Base-by-base conservation (phyloP, 2,797 vertebrate species). In the Geotria australis region DNA sequence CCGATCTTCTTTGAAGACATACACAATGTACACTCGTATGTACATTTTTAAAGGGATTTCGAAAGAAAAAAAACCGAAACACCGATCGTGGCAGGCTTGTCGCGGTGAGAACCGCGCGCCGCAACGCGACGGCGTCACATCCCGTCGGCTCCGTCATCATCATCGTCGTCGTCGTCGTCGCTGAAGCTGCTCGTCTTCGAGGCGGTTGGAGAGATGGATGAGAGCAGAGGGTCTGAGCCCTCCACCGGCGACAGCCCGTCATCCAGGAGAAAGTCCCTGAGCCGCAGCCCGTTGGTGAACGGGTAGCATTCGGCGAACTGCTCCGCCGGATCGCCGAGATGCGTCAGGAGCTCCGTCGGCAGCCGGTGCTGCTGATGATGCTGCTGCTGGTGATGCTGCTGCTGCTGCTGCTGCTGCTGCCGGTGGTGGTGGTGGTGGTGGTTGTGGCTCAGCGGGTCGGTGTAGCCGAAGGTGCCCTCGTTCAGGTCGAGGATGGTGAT, bases 101-200 rank as follows among this genome's bases (percentile, higher is more conserved):
- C n/a, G n/a, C n/a, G 24, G 24, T 38, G 24, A 38, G 5, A 38
- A 38, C 24, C 24, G n/a, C n/a, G n/a, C n/a, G n/a, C 38, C 38
- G 2, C 24, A 38, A 24, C 24, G 24, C 5, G 5, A 24, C 24
- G 24, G 38, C 24, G 24, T 38, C 24, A 38, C 38, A 38, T 38
- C 24, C 24, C n/a, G 8, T 7, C n/a, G 15, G 15, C 9, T n/a
- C 55, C n/a, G 7, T n/a, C 9, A 3, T 14, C 49, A 12, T 55
- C 51, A 12, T 55, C 81, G 57, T 98, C 89, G 11, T 79, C 65
- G 6, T 98, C 91, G 60, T 98, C 91, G 73, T 94, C 81, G 77
- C 85, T 96, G 71, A 93, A 93, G 76, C 88, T 98, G 68, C 86
- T 94, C 72, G 85, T 79, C 60, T 95, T 74, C 45, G 91, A 98